Evolutionary conservation across 2,113 vertebrate species (phyloP).

Genomic region (Lepus timidus): DNA sequence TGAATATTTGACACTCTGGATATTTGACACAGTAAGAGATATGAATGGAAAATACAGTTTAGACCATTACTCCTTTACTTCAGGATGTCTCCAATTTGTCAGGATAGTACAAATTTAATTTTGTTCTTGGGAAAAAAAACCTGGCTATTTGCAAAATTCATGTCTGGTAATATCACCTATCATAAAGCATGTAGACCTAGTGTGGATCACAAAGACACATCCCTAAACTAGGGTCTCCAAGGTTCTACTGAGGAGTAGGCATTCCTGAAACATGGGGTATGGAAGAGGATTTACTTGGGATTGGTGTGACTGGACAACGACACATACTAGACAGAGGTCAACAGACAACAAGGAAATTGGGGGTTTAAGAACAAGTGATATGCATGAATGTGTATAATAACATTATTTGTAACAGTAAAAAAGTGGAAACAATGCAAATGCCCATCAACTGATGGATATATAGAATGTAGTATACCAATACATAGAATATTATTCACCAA

Average conservation of each 20-base stretch:
- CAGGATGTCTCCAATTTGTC: background rate
- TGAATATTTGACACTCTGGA: background rate
- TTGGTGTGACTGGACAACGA: background rate
- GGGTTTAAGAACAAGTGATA: background rate
- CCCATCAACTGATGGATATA: background rate
- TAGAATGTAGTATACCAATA: background rate
- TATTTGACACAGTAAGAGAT: background rate
- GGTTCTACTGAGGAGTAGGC: background rate
- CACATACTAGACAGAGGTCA: background rate
- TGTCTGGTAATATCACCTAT: background rate
- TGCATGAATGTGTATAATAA: background rate
- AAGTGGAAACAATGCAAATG: constrained; percentile 32
- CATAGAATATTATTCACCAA: constrained; percentile 8
- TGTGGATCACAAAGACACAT: background rate
- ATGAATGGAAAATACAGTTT: constrained; percentile 23
- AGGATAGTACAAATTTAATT: background rate
- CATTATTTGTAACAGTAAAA: constrained; percentile 17
- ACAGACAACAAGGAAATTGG: background rate
- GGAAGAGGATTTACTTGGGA: background rate
- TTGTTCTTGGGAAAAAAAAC: background rate
- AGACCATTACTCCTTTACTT: background rate
- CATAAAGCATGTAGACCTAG: background rate
- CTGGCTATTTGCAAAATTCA: background rate
- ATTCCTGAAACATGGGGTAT: background rate
- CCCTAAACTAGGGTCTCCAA: background rate